Percentiles rank a stretch among this genome's conserved stretches.
Conservation (phyloP, 2,888 invertebrate species). For the Baccha elongata region DNA sequence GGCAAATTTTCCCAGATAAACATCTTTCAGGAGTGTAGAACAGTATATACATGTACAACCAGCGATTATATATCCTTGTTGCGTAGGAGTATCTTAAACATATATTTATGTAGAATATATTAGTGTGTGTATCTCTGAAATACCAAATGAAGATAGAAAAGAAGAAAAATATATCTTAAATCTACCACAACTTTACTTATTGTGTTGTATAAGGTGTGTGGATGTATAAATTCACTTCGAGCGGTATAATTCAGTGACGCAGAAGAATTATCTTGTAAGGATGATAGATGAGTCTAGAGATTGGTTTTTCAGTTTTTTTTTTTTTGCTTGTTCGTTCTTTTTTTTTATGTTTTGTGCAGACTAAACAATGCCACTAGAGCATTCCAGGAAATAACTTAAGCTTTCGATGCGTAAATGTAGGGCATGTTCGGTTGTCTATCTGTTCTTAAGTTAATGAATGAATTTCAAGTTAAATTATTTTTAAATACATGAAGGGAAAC, state of each 20-base stretch:
- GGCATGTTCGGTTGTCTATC: conserved; percentile 18
- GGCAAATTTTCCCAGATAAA: conserved; percentile 66
- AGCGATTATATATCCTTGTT: conserved; percentile 22
- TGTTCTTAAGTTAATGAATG: conserved; percentile 42
- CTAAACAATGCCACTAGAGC: conserved; percentile 52
- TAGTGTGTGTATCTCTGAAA: conserved; percentile 21
- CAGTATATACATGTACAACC: conserved; percentile 10
- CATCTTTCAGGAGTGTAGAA: conserved; percentile 66
- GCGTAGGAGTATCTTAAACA: conserved; percentile 10
- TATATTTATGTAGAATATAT: not conserved
- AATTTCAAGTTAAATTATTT: conserved; percentile 23
- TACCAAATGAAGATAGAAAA: conserved; percentile 29
- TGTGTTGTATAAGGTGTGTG: conserved; percentile 36
- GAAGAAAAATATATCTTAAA: conserved; percentile 43
- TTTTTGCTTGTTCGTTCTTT: not conserved
- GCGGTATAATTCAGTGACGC: conserved; percentile 69
- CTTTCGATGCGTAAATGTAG: conserved; percentile 1
- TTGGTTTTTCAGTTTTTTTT: conserved; percentile 40
- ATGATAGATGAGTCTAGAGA: conserved; percentile 69
- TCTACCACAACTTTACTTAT: conserved; percentile 15
- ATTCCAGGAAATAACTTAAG: conserved; percentile 45
- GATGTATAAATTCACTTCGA: conserved; percentile 66
- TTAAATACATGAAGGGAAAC: not conserved
- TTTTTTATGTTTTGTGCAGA: conserved; percentile 16
- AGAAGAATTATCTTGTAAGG: conserved; percentile 55